Percentiles rank a stretch among this genome's conserved stretches.
phyloP scores from a whole-genome alignment of 2,113 vertebrate genomes.

The Myiopsitta monachus region DNA sequence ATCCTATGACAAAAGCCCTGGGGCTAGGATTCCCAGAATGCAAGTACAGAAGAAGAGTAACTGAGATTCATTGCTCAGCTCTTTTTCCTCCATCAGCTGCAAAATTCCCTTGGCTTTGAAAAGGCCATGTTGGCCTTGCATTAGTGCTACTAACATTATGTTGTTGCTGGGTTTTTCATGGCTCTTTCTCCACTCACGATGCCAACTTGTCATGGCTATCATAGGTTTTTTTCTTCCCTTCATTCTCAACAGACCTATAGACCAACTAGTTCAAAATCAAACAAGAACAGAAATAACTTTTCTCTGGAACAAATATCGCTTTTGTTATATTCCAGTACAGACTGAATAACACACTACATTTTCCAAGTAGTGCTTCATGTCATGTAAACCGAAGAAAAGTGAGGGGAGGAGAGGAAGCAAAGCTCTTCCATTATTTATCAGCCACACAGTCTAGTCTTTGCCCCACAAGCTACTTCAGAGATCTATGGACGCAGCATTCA shows the following conservation, averaged over 20 bases:
- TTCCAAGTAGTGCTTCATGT: background rate
- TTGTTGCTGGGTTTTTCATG: background rate
- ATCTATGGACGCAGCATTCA: background rate
- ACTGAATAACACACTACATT: background rate
- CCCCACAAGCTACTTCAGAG: background rate
- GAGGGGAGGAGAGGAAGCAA: background rate
- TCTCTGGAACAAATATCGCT: background rate
- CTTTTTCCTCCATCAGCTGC: background rate
- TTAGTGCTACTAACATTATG: background rate
- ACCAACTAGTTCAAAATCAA: background rate
- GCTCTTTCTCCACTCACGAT: background rate
- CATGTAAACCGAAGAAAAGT: constrained; percentile 12
- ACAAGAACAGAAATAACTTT: background rate
- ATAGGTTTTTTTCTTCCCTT: background rate
- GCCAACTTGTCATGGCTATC: background rate
- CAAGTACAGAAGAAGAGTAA: background rate
- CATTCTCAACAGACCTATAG: background rate
- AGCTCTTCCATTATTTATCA: constrained; percentile 50
- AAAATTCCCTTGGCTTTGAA: background rate
- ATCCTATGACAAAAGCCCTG: background rate
- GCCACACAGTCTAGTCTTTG: background rate
- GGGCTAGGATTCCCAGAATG: background rate
- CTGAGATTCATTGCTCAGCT: background rate
- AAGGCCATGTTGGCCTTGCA: accelerated
- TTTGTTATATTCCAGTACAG: background rate